A percentile compares a stretch with the other conserved stretches of the same genome.
These are phyloP conservation scores for Ceuthmochares aereus DNA, from an alignment of 2,113 vertebrate genomes.

Conservation along the genomic window DNA sequence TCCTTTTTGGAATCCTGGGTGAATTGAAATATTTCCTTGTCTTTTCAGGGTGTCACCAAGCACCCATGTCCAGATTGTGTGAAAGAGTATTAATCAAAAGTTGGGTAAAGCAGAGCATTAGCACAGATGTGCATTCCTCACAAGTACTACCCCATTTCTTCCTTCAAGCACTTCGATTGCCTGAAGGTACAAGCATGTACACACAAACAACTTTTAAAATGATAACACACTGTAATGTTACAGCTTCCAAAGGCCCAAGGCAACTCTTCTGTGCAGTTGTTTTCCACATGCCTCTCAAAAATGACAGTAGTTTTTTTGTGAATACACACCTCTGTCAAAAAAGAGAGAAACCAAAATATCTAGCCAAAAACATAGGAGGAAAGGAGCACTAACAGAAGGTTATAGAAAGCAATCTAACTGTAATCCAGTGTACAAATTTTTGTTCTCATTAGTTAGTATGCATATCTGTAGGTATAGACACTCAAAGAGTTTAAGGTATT, in stretches of 20 bases:
- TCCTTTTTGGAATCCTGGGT: background rate
- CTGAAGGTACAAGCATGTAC: no score
- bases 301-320: background rate
- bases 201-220: background rate
- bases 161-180: background rate
- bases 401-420: background rate
- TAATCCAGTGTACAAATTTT: background rate
- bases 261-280: background rate
- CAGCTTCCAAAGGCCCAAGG: background rate
- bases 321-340: background rate
- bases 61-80: background rate
- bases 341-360: background rate
- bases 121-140: background rate
- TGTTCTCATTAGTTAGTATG: background rate
- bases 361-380: background rate
- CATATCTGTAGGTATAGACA: background rate
- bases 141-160: background rate
- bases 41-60: background rate
- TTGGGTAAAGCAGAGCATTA: background rate
- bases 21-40: background rate
- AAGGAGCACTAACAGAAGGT: background rate
- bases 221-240: background rate
- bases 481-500: rapidly evolving
- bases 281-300: background rate
- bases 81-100: background rate